Percentiles rank a stretch among this genome's conserved stretches.
Evolutionary conservation across 2,113 vertebrate species (phyloP).

Genomic region (Motacilla tschutschensis): DNA sequence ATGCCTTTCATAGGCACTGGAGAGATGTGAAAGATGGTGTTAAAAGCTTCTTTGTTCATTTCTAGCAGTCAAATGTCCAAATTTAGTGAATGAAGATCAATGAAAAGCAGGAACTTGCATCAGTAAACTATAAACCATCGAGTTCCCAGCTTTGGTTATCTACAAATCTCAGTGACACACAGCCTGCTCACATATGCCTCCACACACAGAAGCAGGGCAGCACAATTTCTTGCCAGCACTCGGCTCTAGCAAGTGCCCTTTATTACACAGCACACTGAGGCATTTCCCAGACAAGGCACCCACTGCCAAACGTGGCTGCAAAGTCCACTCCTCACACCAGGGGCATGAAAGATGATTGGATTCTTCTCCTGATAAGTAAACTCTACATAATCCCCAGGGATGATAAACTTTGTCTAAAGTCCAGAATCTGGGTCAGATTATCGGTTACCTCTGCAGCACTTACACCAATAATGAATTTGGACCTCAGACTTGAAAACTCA

Average conservation of each 20-base stretch:
- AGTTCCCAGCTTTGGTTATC: neutral
- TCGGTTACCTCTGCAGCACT: neutral
- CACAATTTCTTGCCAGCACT: neutral
- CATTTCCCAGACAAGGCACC: neutral
- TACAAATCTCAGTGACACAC: neutral
- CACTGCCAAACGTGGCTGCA: conserved; percentile 4
- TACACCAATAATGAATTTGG: neutral
- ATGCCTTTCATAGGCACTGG: neutral
- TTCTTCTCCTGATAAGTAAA: conserved; percentile 35
- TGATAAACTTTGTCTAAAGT: conserved; percentile 56
- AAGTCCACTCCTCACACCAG: conserved; percentile 16
- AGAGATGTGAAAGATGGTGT: neutral
- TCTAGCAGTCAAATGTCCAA: neutral
- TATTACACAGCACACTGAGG: neutral
- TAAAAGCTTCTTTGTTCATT: neutral
- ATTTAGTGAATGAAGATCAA: conserved; percentile 37
- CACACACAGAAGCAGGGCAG: neutral
- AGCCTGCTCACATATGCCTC: neutral
- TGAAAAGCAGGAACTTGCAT: conserved; percentile 3
- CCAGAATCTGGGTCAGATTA: conserved; percentile 27
- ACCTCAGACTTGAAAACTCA: conserved; percentile 29
- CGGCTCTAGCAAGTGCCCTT: neutral
- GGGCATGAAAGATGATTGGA: neutral
- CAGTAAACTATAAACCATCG: neutral
- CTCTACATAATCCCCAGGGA: neutral